phyloP scores from a whole-genome alignment of 2,113 vertebrate genomes.

The Oncorhynchus kisutch region DNA sequence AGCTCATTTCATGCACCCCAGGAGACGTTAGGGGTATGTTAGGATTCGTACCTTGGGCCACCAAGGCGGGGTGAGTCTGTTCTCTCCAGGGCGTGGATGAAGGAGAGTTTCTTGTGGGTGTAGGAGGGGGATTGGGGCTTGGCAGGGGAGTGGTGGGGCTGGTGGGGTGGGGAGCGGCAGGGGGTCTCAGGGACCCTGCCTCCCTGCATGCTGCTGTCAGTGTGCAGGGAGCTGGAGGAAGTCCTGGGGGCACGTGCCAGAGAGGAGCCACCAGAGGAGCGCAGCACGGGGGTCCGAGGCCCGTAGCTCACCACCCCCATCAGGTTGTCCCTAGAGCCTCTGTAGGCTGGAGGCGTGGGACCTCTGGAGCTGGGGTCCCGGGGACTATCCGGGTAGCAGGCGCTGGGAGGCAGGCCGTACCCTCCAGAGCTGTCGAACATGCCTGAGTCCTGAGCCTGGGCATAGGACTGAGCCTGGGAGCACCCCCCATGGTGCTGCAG shows the following conservation, averaged over 20 bases:
- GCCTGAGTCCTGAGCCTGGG: constrained; percentile 68
- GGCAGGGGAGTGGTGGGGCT: constrained; percentile 83
- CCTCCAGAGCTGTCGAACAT: constrained; percentile 86
- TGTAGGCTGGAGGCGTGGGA: constrained; percentile 74
- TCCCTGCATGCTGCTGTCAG: constrained; percentile 84
- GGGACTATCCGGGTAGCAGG: constrained; percentile 79
- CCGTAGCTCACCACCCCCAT: constrained; percentile 79
- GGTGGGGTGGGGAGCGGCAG: constrained; percentile 87
- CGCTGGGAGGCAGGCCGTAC: constrained; percentile 82
- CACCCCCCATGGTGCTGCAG: constrained; percentile 80
- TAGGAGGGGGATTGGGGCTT: constrained; percentile 89
- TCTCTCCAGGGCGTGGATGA: constrained; percentile 85
- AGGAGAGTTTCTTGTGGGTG: constrained; percentile 84
- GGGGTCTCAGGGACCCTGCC: constrained; percentile 78
- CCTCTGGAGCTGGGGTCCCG: constrained; percentile 69
- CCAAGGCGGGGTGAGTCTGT: constrained; percentile 84
- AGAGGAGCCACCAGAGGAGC: constrained; percentile 79
- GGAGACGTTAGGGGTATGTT: not conserved
- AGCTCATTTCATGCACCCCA: not conserved
- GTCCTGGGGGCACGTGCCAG: constrained; percentile 86
- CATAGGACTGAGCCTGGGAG: constrained; percentile 58
- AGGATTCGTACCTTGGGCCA: constrained; percentile 84
- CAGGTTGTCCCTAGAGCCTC: constrained; percentile 89
- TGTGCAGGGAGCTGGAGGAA: constrained; percentile 90
- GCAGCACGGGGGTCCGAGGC: constrained; percentile 83